Evolutionary conservation across 2,113 vertebrate genomes (phyloP).

Genomic region (Neodon shergylaensis): DNA sequence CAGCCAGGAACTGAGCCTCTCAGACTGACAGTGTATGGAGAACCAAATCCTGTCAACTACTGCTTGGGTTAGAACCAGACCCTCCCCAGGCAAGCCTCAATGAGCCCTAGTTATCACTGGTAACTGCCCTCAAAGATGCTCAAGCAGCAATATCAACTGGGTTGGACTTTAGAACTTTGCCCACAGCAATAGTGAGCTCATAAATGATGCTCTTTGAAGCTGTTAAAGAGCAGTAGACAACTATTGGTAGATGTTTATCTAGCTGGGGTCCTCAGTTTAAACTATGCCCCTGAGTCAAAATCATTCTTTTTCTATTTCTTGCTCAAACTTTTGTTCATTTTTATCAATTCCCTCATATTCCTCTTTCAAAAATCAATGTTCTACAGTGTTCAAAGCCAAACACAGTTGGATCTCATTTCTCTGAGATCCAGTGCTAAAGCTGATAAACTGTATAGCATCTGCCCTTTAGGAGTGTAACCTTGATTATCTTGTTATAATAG

Average conservation of each 20-base stretch:
- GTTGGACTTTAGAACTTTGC: background rate
- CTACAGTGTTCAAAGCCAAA: constrained; percentile 2
- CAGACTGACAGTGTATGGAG: background rate
- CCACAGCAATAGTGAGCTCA: background rate
- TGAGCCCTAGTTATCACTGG: background rate
- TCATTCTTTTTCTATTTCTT: constrained; percentile 8
- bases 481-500: too few species aligned
- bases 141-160: background rate
- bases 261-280: background rate
- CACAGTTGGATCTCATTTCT: background rate
- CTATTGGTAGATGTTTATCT: background rate
- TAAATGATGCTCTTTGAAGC: background rate
- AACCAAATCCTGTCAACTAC: background rate
- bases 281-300: background rate
- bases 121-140: background rate
- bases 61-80: background rate
- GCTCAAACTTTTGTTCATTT: background rate
- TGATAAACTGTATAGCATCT: too few species aligned
- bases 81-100: background rate
- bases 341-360: background rate
- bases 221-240: background rate
- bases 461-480: too few species aligned
- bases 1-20: background rate
- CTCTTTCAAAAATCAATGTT: background rate
- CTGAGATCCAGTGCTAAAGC: background rate